Evolutionary conservation across 1,140 invertebrate genomes (phyloP), one percentile per base, ranked within the genome.

Genomic region (Melanaphis sacchari): DNA sequence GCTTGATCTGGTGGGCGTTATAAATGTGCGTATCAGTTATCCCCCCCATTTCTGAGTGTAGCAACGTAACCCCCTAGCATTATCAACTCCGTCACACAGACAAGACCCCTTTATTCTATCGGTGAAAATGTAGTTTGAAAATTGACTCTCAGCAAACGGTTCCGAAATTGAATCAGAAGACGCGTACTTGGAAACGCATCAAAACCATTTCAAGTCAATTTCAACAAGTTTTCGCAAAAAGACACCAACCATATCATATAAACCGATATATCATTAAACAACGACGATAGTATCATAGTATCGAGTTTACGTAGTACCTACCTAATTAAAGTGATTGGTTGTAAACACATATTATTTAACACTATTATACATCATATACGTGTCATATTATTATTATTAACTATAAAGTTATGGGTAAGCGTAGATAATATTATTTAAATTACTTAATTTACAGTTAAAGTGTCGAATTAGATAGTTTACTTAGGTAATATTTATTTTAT

Each of bases 1-100:
- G 46, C 46, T 38, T n/a, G 87, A 36, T 89, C n/a, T 22, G 22
- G 43, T 38, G 87, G 46, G 87, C 87, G n/a, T 89, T 89, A 89
- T 46, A 52, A 52, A 89, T 52, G 46, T 36, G 46, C 87, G 87
- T 89, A 89, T 89, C 87, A 52, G 49, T 89, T 89, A 89, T n/a
- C 15, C 31, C 26, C 9, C 15, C 40, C 26, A 38, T 89, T 89
- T 89, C 11, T 21, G 87, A 89, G 31, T 36, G 21, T 36, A 46
- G 85, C n/a, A 9, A 88, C 36, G 7, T 3, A n/a, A 52, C 46
- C 46, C 87, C 31, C 24, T 41, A 24, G 3, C 82, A 26, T 84
- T 84, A 38, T 26, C 40, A 5, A 5, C 36, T 4, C 82, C 22
- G 43, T 89, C 46, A 4, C 15, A 6, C n/a, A n/a, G 59, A 76